Percentiles rank a stretch among this genome's conserved stretches.
phyloP scores from a whole-genome alignment of 1,140 invertebrate species.

The Eurosta solidaginis region DNA sequence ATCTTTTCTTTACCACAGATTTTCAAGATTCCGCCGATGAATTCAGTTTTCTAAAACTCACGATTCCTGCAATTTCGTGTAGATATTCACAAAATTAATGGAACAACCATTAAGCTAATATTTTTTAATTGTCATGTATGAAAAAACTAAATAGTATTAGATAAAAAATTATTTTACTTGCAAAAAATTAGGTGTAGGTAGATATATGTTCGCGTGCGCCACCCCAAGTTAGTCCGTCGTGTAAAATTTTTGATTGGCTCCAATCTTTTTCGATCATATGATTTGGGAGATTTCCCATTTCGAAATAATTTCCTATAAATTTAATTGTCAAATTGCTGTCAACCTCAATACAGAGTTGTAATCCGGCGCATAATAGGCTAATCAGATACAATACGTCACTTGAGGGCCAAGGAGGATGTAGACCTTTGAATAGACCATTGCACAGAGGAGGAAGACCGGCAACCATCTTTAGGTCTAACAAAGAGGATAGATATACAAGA shows the following conservation, averaged over 20 bases:
- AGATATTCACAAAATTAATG: not conserved
- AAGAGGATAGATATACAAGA: too few relatives aligned
- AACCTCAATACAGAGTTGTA: not conserved
- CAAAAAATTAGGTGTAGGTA: conserved; percentile 18
- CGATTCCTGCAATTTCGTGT: conserved; percentile 1
- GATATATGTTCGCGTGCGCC: conserved; percentile 30
- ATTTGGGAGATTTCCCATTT: conserved; percentile 34
- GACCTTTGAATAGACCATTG: too few relatives aligned
- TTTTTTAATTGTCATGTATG: not conserved
- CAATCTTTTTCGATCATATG: conserved; percentile 34
- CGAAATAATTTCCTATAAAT: not conserved
- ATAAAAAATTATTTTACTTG: conserved; percentile 35
- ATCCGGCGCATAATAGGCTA: too few relatives aligned
- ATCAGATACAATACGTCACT: too few relatives aligned
- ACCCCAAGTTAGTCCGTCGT: conserved; percentile 29
- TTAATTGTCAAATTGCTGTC: not conserved
- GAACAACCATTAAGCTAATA: not conserved
- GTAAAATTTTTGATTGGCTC: conserved; percentile 31
- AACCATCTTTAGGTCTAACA: too few relatives aligned
- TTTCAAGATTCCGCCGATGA: conserved; percentile 4
- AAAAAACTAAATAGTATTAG: not conserved
- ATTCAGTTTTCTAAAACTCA: not conserved
- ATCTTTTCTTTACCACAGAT: conserved; percentile 38
- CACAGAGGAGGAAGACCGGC: too few relatives aligned
- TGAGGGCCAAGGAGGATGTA: too few relatives aligned